These are phyloP conservation scores for Sebastes goodei DNA, from an alignment of 2,797 vertebrate genomes.

Conservation along the genomic window DNA sequence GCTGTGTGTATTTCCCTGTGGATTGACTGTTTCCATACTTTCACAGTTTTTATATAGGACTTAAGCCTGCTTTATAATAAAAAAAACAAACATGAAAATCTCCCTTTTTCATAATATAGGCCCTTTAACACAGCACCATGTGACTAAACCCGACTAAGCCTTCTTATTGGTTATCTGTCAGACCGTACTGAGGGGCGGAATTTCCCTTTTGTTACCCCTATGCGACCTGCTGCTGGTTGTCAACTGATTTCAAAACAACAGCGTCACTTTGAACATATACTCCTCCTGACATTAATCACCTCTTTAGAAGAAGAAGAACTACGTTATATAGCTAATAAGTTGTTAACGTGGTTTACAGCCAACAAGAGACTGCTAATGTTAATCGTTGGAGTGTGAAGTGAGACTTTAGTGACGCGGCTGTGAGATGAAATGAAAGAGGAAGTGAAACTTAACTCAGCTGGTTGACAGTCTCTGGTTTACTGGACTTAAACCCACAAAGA, in stretches of 20 bases:
- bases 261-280: neutral
- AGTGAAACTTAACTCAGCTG: conserved; percentile 55
- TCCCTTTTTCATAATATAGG: no score
- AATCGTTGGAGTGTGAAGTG: no score
- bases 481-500: neutral
- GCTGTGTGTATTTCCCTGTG: no score
- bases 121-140: no score
- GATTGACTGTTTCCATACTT: no score
- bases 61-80: no score
- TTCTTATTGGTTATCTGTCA: neutral
- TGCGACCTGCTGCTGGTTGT: neutral
- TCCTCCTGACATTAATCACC: neutral
- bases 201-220: fast-evolving
- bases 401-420: neutral
- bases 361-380: neutral
- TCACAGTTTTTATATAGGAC: no score
- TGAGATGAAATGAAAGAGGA: conserved; percentile 67
- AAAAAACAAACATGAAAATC: no score
- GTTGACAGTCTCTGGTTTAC: neutral
- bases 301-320: fast-evolving
- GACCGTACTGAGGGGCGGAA: fast-evolving
- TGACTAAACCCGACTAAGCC: no score
- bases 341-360: fast-evolving
- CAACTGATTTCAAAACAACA: conserved; percentile 18
- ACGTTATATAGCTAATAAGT: fast-evolving